Evolutionary conservation across 2,113 vertebrate genomes (phyloP).

Genomic region (Oriolus oriolus): DNA sequence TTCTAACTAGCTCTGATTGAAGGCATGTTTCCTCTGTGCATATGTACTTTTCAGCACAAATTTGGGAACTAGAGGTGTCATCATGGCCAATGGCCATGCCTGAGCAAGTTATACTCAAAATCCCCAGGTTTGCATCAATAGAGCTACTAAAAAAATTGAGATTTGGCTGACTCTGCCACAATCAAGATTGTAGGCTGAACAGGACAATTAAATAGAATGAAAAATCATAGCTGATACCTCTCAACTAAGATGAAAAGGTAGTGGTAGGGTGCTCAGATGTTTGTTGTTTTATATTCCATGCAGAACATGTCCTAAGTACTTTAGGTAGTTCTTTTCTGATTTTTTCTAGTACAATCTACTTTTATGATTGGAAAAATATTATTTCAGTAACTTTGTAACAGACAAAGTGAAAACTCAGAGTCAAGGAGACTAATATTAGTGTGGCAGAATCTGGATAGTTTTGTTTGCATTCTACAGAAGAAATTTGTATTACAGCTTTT

Average conservation of each 20-base stretch:
- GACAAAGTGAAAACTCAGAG: neutral
- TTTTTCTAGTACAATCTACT: neutral
- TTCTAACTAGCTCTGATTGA: neutral
- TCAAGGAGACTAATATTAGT: neutral
- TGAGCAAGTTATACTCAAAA: neutral
- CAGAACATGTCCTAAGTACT: neutral
- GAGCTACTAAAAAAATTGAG: neutral
- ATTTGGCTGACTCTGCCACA: neutral
- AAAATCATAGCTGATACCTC: neutral
- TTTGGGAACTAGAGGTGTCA: neutral
- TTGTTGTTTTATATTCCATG: neutral
- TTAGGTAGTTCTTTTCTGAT: neutral
- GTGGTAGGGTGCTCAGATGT: neutral
- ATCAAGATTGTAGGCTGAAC: neutral
- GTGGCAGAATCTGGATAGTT: neutral
- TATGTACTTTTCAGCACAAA: neutral
- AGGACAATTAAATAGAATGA: neutral
- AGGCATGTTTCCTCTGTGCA: neutral
- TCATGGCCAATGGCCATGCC: neutral
- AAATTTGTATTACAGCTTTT: neutral
- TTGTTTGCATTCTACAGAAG: neutral
- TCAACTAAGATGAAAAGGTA: neutral
- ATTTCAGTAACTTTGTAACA: neutral
- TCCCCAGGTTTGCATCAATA: neutral
- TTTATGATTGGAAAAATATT: neutral